These are phyloP conservation scores for Staurois parvus DNA, from an alignment of 2,797 vertebrate genomes.

Conservation along the genomic window DNA sequence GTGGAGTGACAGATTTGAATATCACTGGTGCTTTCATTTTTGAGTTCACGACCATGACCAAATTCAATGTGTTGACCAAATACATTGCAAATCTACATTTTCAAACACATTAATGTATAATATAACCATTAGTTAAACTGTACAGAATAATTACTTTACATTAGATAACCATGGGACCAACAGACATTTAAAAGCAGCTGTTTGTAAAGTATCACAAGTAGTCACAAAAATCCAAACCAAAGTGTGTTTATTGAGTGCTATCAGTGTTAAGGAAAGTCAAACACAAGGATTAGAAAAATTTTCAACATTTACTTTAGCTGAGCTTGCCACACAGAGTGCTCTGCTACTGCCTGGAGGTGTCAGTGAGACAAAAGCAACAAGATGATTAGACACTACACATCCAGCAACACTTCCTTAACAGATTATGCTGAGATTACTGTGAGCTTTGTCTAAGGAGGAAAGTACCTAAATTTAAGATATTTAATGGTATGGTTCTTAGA, in stretches of 20 bases:
- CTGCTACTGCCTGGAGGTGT: constrained; percentile 68
- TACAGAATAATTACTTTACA: neutral
- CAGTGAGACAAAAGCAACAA: constrained; percentile 59
- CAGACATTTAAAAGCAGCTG: constrained; percentile 25
- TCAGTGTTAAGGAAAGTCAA: constrained; percentile 61
- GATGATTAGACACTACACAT: constrained; percentile 62
- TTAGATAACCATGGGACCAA: constrained; percentile 3
- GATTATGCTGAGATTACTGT: constrained; percentile 73
- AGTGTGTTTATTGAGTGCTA: constrained; percentile 61
- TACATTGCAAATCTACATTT: no score
- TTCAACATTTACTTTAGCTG: constrained; percentile 63
- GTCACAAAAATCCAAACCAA: constrained; percentile 58
- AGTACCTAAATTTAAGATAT: constrained; percentile 54
- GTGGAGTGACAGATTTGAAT: no score
- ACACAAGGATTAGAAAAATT: constrained; percentile 66
- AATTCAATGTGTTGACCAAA: no score
- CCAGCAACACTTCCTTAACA: constrained; percentile 70
- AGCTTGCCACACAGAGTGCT: constrained; percentile 64
- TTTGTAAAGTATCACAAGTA: constrained; percentile 30
- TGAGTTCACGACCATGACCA: no score
- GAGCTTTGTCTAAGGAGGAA: constrained; percentile 68
- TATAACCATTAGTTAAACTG: no score
- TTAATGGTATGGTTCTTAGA: no score
- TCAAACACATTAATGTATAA: no score
- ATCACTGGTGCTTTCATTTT: no score